Evolutionary conservation across 2,888 invertebrate genomes (phyloP).

Genomic region (Meloe dianella): DNA sequence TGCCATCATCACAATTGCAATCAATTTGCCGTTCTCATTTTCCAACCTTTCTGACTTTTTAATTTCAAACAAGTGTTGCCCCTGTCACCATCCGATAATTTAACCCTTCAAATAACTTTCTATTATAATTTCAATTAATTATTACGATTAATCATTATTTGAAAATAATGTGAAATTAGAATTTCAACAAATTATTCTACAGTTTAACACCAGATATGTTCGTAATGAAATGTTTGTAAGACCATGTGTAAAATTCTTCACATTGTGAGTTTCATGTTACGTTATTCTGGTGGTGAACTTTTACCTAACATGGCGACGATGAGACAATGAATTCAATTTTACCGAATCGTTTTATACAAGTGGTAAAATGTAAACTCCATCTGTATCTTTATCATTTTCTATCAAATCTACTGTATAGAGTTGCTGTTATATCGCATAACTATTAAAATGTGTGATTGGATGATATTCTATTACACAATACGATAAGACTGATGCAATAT

Average conservation of each 20-base stretch:
- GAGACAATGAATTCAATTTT: slow-evolving; percentile 20
- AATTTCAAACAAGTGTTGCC: slow-evolving; percentile 36
- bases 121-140: neutral
- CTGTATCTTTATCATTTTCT: neutral
- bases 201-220: neutral
- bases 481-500: neutral
- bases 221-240: neutral
- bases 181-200: neutral
- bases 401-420: neutral
- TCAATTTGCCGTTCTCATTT: slow-evolving; percentile 47
- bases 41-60: slow-evolving; percentile 30
- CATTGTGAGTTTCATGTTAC: too few relatives aligned
- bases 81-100: slow-evolving; percentile 29
- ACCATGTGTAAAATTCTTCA: neutral
- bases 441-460: neutral
- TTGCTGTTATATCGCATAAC: neutral
- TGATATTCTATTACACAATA: neutral
- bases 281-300: neutral
- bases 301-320: neutral
- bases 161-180: neutral
- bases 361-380: neutral
- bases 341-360: slow-evolving; percentile 23
- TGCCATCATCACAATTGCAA: slow-evolving; percentile 45
- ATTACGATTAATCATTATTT: neutral
- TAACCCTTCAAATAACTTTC: slow-evolving; percentile 2